Evolutionary conservation across 2,113 vertebrate species (phyloP).

Genomic region (Leptosomus discolor): DNA sequence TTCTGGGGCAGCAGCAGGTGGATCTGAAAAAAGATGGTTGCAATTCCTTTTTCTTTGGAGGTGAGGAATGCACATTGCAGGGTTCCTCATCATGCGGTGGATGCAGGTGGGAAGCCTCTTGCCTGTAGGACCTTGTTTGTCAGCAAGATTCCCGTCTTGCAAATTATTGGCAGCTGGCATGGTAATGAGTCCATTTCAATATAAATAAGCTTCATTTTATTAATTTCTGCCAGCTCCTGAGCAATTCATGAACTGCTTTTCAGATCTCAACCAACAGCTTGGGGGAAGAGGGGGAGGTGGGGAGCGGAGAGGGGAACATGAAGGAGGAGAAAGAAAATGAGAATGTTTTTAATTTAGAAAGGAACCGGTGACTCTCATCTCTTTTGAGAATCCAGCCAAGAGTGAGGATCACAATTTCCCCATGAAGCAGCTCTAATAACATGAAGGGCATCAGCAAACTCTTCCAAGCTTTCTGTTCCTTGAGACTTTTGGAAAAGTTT

Average conservation of each 20-base stretch:
- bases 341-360: slow-evolving; percentile 5
- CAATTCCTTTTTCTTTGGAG: background rate
- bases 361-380: background rate
- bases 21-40: background rate
- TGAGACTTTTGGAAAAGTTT: background rate
- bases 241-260: slow-evolving; percentile 67
- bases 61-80: background rate
- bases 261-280: slow-evolving; percentile 56
- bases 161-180: slow-evolving; percentile 74
- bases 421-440: background rate
- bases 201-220: slow-evolving; percentile 73
- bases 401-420: background rate
- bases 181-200: slow-evolving; percentile 76
- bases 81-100: background rate
- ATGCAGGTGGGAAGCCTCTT: slow-evolving; percentile 62
- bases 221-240: slow-evolving; percentile 73
- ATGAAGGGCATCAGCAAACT: background rate
- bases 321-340: slow-evolving; percentile 11
- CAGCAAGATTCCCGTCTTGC: slow-evolving; percentile 56
- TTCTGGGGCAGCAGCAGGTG: background rate
- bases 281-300: slow-evolving; percentile 5
- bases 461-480: background rate
- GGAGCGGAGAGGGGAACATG: background rate
- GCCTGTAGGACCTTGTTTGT: slow-evolving; percentile 56
- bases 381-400: background rate